Percentiles rank a stretch among this genome's conserved stretches.
phyloP scores from a whole-genome alignment of 2,113 vertebrate species.

The Phylloscopus trochiloides region DNA sequence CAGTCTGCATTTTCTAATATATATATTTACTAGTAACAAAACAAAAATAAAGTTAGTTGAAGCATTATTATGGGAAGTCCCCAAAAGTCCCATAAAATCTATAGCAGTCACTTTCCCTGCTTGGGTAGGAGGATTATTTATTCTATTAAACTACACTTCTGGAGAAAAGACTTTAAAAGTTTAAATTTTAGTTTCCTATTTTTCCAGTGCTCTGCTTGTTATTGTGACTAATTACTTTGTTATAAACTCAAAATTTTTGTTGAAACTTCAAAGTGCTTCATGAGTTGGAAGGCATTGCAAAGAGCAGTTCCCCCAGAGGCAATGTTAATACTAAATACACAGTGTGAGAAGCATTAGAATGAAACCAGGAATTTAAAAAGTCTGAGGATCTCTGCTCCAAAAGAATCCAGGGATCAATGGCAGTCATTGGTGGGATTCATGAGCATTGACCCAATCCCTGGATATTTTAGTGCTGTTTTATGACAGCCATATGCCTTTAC shows the following conservation, averaged over 20 bases:
- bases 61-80: not conserved
- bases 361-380: not conserved
- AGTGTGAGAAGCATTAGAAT: not conserved
- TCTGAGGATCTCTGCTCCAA: not conserved
- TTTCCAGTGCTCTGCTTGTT: not conserved
- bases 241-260: not conserved
- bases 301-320: not conserved
- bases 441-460: not conserved
- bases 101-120: not conserved
- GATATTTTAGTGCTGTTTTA: not conserved
- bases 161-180: not conserved
- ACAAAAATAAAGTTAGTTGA: not conserved
- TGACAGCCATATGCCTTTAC: not conserved
- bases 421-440: not conserved
- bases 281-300: not conserved
- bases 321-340: not conserved
- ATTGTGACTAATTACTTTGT: not conserved
- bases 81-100: not conserved
- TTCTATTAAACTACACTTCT: not conserved
- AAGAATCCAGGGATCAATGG: not conserved
- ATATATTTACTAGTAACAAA: not conserved
- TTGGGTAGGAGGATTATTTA: rapidly evolving
- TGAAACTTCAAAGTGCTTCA: not conserved
- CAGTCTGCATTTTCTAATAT: not conserved
- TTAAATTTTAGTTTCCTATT: not conserved